phyloP scores from a whole-genome alignment of 2,113 vertebrate species.

The Pithys albifrons region DNA sequence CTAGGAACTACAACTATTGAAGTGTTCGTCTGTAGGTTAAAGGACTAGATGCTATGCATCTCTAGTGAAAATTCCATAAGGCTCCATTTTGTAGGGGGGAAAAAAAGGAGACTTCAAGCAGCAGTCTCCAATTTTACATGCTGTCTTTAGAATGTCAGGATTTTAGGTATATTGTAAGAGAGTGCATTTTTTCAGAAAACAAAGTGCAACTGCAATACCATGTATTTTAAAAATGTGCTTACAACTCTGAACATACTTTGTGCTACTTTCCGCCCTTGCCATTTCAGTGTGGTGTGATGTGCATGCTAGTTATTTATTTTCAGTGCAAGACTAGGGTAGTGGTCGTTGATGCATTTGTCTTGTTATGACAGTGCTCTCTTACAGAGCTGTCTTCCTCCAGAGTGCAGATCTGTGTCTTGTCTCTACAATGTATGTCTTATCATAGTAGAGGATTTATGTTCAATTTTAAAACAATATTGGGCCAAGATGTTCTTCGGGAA shows the following conservation, averaged over 20 bases:
- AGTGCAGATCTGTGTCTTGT: not conserved
- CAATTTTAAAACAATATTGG: not conserved
- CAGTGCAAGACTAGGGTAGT: not conserved
- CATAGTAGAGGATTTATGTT: not conserved
- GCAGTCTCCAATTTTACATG: not conserved
- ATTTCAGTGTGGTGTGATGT: not conserved
- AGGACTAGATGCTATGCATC: not conserved
- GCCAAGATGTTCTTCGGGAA: not conserved
- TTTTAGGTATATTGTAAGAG: not conserved
- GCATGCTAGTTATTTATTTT: not conserved
- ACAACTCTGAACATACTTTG: not conserved
- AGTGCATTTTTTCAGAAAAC: not conserved
- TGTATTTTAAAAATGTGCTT: not conserved
- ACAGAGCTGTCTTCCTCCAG: not conserved
- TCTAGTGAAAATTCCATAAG: not conserved
- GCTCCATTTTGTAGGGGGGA: not conserved
- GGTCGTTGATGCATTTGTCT: not conserved
- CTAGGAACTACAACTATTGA: not conserved
- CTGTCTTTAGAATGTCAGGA: not conserved
- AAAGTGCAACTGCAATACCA: not conserved
- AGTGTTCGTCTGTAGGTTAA: not conserved
- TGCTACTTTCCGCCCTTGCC: not conserved
- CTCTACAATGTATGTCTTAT: not conserved
- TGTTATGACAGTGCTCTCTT: not conserved
- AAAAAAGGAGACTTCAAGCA: not conserved